phyloP scores from a whole-genome alignment of 2,888 invertebrate species.

The Lasioglossum leucozonium region DNA sequence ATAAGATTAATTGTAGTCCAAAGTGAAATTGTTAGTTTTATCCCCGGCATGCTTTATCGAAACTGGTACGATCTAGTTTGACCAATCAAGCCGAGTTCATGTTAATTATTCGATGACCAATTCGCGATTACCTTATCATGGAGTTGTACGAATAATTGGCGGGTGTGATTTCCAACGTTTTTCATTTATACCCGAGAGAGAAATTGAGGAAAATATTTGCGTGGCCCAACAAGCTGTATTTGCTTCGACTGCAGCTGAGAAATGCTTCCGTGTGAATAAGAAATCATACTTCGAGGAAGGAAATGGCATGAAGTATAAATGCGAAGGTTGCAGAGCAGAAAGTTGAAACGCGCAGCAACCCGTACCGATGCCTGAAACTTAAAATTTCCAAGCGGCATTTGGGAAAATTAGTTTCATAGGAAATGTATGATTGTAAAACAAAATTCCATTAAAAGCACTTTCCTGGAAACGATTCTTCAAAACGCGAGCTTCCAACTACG shows the following conservation, averaged over 20 bases:
- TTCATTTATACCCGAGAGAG: neutral
- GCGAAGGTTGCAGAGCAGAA: neutral
- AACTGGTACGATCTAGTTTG: no score
- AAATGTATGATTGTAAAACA: slow-evolving; percentile 1
- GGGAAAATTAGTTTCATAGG: neutral
- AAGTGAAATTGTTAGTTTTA: no score
- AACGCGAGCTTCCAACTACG: neutral
- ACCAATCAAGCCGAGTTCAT: neutral
- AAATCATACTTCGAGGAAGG: slow-evolving; percentile 8
- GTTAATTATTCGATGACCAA: neutral
- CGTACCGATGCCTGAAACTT: neutral
- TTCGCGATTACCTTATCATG: neutral
- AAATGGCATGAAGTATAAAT: slow-evolving; percentile 4
- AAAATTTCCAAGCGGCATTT: slow-evolving; percentile 1
- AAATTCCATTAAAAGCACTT: neutral
- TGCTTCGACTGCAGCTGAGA: neutral
- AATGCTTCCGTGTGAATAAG: slow-evolving; percentile 12
- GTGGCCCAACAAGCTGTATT: neutral
- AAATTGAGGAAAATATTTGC: neutral
- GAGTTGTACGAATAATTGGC: neutral
- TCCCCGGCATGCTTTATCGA: no score
- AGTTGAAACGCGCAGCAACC: neutral
- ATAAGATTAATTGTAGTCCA: neutral
- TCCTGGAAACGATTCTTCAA: neutral
- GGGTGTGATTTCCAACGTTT: neutral